Conservation (phyloP, 2,797 vertebrate genomes). For the Babyrousa celebensis region DNA sequence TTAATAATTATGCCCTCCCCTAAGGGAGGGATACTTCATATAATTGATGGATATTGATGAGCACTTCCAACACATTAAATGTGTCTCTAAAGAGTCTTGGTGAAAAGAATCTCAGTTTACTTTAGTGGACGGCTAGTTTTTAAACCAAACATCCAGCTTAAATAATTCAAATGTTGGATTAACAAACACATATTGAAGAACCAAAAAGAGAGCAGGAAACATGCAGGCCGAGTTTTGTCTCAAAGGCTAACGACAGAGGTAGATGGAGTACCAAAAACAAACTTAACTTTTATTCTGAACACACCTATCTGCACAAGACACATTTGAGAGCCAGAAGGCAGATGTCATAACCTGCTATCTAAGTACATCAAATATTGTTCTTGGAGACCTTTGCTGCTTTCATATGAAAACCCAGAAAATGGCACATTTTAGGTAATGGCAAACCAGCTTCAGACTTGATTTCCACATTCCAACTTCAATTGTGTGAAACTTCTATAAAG, state of each 20-base stretch:
- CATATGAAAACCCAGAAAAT: not conserved
- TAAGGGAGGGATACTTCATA: not conserved
- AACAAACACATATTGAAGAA: not conserved
- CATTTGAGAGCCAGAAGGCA: not conserved
- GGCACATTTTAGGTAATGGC: not conserved
- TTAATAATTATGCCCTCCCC: not conserved
- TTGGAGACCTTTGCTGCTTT: not conserved
- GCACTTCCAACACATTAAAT: not conserved
- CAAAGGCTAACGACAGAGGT: not conserved
- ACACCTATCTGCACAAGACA: not conserved
- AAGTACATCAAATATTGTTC: not conserved
- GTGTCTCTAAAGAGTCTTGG: constrained; percentile 18
- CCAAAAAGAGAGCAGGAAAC: not conserved
- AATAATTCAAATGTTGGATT: constrained; percentile 42
- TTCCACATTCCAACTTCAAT: not conserved
- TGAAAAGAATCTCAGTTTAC: constrained; percentile 32
- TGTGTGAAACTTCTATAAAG: not conserved
- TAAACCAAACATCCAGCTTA: not conserved
- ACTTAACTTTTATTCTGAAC: not conserved
- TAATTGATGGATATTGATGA: not conserved
- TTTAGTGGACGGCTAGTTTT: not conserved
- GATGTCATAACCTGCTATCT: not conserved
- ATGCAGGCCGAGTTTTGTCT: not conserved
- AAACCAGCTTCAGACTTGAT: not conserved
- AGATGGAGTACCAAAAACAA: not conserved